These are phyloP conservation scores for Drosophila kokeensis DNA, from an alignment of 2,888 invertebrate genomes.

Conservation along the genomic window DNA sequence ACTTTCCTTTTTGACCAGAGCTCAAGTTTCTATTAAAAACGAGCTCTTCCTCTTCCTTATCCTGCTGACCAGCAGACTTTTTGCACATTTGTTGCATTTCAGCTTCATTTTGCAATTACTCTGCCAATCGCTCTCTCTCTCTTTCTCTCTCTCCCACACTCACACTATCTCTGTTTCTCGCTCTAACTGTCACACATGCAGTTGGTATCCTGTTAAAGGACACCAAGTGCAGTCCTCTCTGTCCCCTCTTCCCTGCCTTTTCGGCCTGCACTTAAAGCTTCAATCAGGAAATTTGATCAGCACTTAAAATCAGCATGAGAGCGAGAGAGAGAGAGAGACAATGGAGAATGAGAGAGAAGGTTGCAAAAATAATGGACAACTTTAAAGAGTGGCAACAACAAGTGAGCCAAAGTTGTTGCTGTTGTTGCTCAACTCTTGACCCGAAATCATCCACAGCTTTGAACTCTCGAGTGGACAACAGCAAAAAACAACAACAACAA, in stretches of 20 bases:
- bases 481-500: conserved; percentile 18
- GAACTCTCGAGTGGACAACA: conserved; percentile 41
- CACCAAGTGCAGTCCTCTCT: conserved; percentile 39
- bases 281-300: conserved; percentile 78
- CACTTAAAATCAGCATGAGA: conserved; percentile 51
- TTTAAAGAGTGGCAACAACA: conserved; percentile 60
- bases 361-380: conserved; percentile 12
- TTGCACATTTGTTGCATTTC: conserved; percentile 60
- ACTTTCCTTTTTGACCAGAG: conserved; percentile 37
- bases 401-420: conserved; percentile 48
- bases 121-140: background rate
- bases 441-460: conserved; percentile 70
- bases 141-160: background rate
- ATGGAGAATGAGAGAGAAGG: background rate
- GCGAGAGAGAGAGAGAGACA: background rate
- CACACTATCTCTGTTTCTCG: background rate
- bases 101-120: conserved; percentile 68
- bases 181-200: conserved; percentile 1
- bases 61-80: conserved; percentile 17
- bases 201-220: conserved; percentile 65
- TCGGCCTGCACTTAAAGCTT: conserved; percentile 64
- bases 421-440: conserved; percentile 63
- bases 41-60: conserved; percentile 28
- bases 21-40: conserved; percentile 56
- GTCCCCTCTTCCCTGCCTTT: conserved; percentile 3